A percentile compares a stretch with the other conserved stretches of the same genome.
phyloP scores from a whole-genome alignment of 2,113 vertebrate genomes.

The Neomonachus schauinslandi region DNA sequence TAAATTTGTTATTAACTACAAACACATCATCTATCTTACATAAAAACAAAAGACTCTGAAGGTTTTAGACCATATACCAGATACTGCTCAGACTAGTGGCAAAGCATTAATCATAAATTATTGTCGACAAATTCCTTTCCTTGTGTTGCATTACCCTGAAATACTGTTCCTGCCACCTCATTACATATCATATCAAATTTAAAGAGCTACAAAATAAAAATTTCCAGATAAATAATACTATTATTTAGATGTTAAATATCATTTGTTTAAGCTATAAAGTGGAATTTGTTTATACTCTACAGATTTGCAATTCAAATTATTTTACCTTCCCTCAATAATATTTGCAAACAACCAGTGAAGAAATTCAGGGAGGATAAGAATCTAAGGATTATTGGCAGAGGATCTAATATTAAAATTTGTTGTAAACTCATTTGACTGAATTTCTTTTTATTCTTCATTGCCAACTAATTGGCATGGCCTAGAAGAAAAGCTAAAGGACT shows the following conservation, averaged over 20 bases:
- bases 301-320: neutral
- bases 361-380: neutral
- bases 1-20: slow-evolving; percentile 23
- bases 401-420: neutral
- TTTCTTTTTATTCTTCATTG: neutral
- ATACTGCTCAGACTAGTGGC: neutral
- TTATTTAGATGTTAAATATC: neutral
- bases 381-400: neutral
- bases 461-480: neutral
- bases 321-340: neutral
- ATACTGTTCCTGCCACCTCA: neutral
- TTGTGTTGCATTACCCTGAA: neutral
- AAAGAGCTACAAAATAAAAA: neutral
- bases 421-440: neutral
- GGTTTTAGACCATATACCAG: neutral
- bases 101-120: slow-evolving; percentile 42
- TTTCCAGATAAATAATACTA: neutral
- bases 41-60: neutral
- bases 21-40: neutral
- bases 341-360: neutral
- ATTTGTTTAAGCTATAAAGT: neutral
- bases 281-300: neutral
- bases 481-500: neutral
- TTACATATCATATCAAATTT: neutral
- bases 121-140: slow-evolving; percentile 31